A percentile compares a stretch with the other conserved stretches of the same genome.
Evolutionary conservation across 2,113 vertebrate species (phyloP).

Genomic region (Pica pica): DNA sequence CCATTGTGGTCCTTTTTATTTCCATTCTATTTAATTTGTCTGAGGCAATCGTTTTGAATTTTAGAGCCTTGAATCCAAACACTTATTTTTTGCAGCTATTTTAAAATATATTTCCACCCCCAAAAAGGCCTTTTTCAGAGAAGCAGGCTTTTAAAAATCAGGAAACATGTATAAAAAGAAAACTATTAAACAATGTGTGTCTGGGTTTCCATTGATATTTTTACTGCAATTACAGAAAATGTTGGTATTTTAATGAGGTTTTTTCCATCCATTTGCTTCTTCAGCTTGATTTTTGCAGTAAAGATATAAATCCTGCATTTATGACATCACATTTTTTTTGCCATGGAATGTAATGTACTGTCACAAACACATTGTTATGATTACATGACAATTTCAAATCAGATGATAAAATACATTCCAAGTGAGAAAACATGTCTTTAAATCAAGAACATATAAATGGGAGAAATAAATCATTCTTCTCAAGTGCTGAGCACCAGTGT

Average conservation of each 20-base stretch:
- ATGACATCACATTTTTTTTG: slow-evolving; percentile 46
- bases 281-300: slow-evolving; percentile 23
- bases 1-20: not conserved
- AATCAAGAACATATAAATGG: not conserved
- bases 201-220: slow-evolving; percentile 10
- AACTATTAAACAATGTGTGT: slow-evolving; percentile 40
- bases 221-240: slow-evolving; percentile 13
- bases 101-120: not conserved
- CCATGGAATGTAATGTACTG: slow-evolving; percentile 25
- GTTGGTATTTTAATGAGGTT: slow-evolving; percentile 16
- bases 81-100: slow-evolving; percentile 32
- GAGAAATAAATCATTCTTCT: not conserved
- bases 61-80: slow-evolving; percentile 37
- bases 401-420: not conserved
- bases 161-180: slow-evolving; percentile 22
- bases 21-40: slow-evolving; percentile 35
- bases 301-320: slow-evolving; percentile 29
- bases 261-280: slow-evolving; percentile 1
- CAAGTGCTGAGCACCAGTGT: not conserved
- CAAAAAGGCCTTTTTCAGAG: not conserved
- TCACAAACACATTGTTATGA: not conserved
- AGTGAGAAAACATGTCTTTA: not conserved
- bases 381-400: not conserved
- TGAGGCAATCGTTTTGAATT: slow-evolving; percentile 48
- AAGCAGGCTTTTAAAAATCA: slow-evolving; percentile 37